Base-by-base conservation (phyloP, 2,797 vertebrate genomes). In the Champsocephalus esox region DNA sequence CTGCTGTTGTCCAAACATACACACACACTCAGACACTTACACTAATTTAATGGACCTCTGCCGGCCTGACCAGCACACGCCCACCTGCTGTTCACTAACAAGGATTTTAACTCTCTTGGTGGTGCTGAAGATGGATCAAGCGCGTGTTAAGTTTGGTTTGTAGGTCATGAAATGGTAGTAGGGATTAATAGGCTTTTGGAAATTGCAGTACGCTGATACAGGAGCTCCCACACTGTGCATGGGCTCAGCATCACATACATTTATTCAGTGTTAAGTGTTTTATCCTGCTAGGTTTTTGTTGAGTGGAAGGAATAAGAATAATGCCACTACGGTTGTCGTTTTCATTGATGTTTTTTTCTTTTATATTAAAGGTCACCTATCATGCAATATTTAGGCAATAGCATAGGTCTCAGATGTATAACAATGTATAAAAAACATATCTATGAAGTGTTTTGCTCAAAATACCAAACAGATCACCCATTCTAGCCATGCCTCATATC, bases 171-270 rank as follows among this genome's bases (percentile, higher is more conserved):
- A 70, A 51, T 80, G 51, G 66, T 79, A 46, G 73, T 60, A 50
- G 75, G 77, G 66, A 77, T 86, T 87, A 85, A 89, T 89, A 73
- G 75, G 55, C 55, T 69, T 84, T 84, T 82, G 80, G 64, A 77
- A 80, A 79, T 70, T 79, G 24, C 76, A 66, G 24, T 73, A 49
- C 5, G 14, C 75, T 82, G 75, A 80, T 73, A 84, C 55, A 66
- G 62, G 62, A 72, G 69, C 87, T 77, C 68, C 54, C 85, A 81
- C 68, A 58, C 75, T 83, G 80, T 77, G 75, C 71, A 41, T 9
- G 11, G 50, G 73, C 75, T 73, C 78, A 69, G 62, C 60, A 66
- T 19, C 54, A 66, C 72, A 82, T 80, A 76, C 65, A 81, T 81
- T 84, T 17, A 87, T 82, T 81, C 73, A 76, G 46, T 57, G 46